A percentile compares a stretch with the other conserved stretches of the same genome.
Evolutionary conservation across 2,113 vertebrate species (phyloP).

Genomic region (Carassius auratus): DNA sequence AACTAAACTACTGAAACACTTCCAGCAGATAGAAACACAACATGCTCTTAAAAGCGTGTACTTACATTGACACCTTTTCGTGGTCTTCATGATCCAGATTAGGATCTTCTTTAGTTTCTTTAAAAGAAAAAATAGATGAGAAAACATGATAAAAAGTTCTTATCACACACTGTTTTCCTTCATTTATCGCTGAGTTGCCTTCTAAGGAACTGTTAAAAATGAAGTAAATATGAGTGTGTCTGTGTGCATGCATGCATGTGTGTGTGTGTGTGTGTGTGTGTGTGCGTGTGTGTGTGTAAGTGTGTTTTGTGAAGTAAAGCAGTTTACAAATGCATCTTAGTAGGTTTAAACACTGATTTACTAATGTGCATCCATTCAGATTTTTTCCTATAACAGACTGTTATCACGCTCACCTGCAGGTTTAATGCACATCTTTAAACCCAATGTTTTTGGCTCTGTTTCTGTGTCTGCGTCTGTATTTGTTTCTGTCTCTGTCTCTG

Average conservation of each 20-base stretch:
- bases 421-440: background rate
- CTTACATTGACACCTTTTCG: slow-evolving; percentile 60
- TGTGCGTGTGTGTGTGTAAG: no score
- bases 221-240: background rate
- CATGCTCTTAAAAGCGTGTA: background rate
- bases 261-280: no score
- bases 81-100: slow-evolving; percentile 45
- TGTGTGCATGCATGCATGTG: no score
- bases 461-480: no score
- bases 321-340: background rate
- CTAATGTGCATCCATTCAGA: background rate
- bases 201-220: background rate
- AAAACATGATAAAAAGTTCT: background rate
- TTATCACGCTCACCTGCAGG: background rate
- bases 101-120: slow-evolving; percentile 34
- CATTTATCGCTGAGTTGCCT: background rate
- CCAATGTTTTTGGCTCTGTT: background rate
- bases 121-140: background rate
- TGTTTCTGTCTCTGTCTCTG: fast-evolving
- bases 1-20: background rate
- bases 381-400: background rate
- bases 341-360: background rate
- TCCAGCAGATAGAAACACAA: background rate
- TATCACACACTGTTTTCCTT: background rate
- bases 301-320: no score